Evolutionary conservation across 2,113 vertebrate genomes (phyloP), one percentile per base, ranked within the genome.

Genomic region (Nannospalax galili): DNA sequence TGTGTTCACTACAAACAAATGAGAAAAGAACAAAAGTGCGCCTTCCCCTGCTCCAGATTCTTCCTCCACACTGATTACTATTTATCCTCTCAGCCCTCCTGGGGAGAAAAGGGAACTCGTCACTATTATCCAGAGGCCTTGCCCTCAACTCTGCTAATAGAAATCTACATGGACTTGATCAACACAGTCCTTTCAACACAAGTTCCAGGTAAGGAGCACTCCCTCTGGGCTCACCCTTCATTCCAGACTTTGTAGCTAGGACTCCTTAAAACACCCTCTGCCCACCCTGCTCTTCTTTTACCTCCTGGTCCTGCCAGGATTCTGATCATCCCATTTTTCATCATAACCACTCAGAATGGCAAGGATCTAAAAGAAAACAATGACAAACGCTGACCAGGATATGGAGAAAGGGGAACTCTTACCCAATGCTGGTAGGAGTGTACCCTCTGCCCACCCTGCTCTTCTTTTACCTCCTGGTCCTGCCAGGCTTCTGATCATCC

Each of bases 121-220:
- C 35, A 74, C 1, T 16, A 32, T 48, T 3, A 37, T 17, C 70
- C 6, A 2, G 9, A 91, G n/a, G 79, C 30, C 32, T n/a, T n/a
- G 5, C 1, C 8, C 7, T 0, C 32, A 73, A 7, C 0, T 3
- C 56, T 77, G 17, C 28, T 67, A 11, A 37, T 19, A 26, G 40
- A 16, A 69, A 81, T 11, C 78, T 22, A 15, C 7, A 48, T 32
- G n/a, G 67, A 90, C 8, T n/a, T 8, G 40, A 35, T 11, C 52
- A 64, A 42, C 37, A 1, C 0, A 32, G 42, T 64, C 1, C 7
- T 60, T 26, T 19, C 7, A 37, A 24, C 26, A n/a, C 48, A 52
- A 28, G 9, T 40, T 26, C 24, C 24, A 3, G n/a, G 17, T 24
- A 40, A 1, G n/a, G n/a, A n/a, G 3, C 14, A 12, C 17, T 7